A percentile compares a stretch with the other conserved stretches of the same genome.
Conservation (phyloP, 1,140 invertebrate genomes). For the Drosophila bocki region DNA sequence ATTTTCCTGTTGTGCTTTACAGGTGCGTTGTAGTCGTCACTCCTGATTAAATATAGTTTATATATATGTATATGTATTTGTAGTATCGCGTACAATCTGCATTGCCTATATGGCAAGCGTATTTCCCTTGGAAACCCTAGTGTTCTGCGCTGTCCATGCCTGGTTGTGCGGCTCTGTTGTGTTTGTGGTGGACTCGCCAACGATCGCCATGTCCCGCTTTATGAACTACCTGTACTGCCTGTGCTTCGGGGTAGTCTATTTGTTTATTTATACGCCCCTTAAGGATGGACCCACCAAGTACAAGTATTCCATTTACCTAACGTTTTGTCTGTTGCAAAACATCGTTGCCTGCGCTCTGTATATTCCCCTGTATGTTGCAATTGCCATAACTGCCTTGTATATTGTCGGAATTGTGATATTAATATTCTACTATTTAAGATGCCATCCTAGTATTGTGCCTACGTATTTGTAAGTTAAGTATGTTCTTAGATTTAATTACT, state of each 20-base stretch:
- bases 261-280: conserved; percentile 64
- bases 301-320: conserved; percentile 55
- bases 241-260: conserved; percentile 61
- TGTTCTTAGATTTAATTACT: neutral
- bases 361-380: conserved; percentile 37
- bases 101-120: conserved; percentile 62
- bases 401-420: conserved; percentile 42
- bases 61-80: conserved; percentile 7
- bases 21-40: conserved; percentile 22
- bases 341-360: conserved; percentile 35
- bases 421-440: conserved; percentile 54
- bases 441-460: conserved; percentile 57
- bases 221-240: conserved; percentile 59
- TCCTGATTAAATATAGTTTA: neutral
- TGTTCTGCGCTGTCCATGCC: conserved; percentile 26
- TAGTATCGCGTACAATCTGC: conserved; percentile 54
- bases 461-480: conserved; percentile 10
- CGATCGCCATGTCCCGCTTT: conserved; percentile 26
- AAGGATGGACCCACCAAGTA: conserved; percentile 60
- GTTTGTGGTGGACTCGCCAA: conserved; percentile 50
- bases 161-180: conserved; percentile 49
- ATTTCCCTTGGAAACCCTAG: conserved; percentile 43
- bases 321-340: conserved; percentile 54
- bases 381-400: conserved; percentile 48
- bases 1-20: conserved; percentile 55